Evolutionary conservation across 2,113 vertebrate genomes (phyloP).

Genomic region (Thalassoma bifasciatum): DNA sequence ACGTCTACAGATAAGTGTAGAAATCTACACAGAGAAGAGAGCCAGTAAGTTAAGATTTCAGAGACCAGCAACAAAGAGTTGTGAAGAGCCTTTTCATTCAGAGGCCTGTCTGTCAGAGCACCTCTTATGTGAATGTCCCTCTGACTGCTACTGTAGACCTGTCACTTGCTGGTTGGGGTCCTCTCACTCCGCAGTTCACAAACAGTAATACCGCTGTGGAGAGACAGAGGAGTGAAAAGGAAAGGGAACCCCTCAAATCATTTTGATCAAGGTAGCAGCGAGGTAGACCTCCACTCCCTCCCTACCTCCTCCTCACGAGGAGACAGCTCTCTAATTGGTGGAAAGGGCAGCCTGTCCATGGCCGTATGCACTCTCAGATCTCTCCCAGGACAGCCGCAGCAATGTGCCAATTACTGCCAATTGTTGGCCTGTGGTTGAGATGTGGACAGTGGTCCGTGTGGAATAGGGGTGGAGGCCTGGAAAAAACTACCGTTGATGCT

Average conservation of each 20-base stretch:
- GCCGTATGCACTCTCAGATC: slow-evolving; percentile 77
- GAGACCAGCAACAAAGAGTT: slow-evolving; percentile 53
- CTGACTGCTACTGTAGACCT: slow-evolving; percentile 69
- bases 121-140: slow-evolving; percentile 68
- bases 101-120: slow-evolving; percentile 64
- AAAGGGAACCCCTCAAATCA: slow-evolving; percentile 75
- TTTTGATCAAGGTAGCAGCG: slow-evolving; percentile 79
- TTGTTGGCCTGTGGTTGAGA: slow-evolving; percentile 83
- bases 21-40: slow-evolving; percentile 50
- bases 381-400: slow-evolving; percentile 82
- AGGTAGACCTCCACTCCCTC: slow-evolving; percentile 66
- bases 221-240: slow-evolving; percentile 56
- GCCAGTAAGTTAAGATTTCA: slow-evolving; percentile 45
- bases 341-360: slow-evolving; percentile 83
- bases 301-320: slow-evolving; percentile 72
- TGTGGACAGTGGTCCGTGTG: slow-evolving; percentile 84
- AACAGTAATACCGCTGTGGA: slow-evolving; percentile 56
- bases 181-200: slow-evolving; percentile 69
- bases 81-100: slow-evolving; percentile 54
- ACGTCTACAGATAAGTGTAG: slow-evolving; percentile 30
- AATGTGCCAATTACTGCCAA: slow-evolving; percentile 87
- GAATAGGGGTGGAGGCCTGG: slow-evolving; percentile 76
- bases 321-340: slow-evolving; percentile 83
- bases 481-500: slow-evolving; percentile 59
- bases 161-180: slow-evolving; percentile 70